Conservation (phyloP, 2,888 invertebrate species). For the Mamestra brassicae region DNA sequence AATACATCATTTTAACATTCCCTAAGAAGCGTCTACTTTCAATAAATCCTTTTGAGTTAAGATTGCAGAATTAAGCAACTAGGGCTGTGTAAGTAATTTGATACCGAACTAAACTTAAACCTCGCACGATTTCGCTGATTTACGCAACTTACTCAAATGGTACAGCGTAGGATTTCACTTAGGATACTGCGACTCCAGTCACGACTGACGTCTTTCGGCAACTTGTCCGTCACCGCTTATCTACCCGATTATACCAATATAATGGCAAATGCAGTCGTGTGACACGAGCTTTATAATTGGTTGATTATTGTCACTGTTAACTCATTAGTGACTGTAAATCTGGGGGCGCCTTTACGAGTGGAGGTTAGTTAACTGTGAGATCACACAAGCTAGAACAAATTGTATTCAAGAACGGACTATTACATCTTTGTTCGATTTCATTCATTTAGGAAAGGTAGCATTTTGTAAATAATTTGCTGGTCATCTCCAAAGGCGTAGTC, state of each 20-base stretch:
- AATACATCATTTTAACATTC: not conserved
- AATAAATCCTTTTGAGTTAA: constrained; percentile 39
- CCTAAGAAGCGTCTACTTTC: not conserved
- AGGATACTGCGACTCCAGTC: constrained; percentile 73
- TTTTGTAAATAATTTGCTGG: constrained; percentile 32
- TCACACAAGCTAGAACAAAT: constrained; percentile 7
- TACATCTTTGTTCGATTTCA: not conserved
- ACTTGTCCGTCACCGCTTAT: constrained; percentile 75
- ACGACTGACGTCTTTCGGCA: constrained; percentile 75
- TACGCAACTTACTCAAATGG: constrained; percentile 69
- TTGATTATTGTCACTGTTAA: constrained; percentile 53
- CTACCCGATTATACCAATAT: constrained; percentile 70
- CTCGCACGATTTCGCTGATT: constrained; percentile 68
- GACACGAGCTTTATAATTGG: constrained; percentile 71
- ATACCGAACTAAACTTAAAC: constrained; percentile 66
- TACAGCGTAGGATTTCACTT: constrained; percentile 70
- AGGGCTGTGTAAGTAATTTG: constrained; percentile 65
- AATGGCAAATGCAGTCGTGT: constrained; percentile 71
- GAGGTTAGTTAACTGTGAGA: constrained; percentile 13
- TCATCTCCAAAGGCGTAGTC: constrained; percentile 24
- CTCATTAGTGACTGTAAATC: constrained; percentile 41
- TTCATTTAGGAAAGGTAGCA: not conserved
- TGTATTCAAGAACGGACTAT: not conserved
- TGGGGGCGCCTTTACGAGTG: constrained; percentile 13
- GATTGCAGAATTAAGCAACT: constrained; percentile 64